A percentile compares a stretch with the other conserved stretches of the same genome.
Conservation (phyloP, 92 coral and sea anemone species). For the Porites lobata region DNA sequence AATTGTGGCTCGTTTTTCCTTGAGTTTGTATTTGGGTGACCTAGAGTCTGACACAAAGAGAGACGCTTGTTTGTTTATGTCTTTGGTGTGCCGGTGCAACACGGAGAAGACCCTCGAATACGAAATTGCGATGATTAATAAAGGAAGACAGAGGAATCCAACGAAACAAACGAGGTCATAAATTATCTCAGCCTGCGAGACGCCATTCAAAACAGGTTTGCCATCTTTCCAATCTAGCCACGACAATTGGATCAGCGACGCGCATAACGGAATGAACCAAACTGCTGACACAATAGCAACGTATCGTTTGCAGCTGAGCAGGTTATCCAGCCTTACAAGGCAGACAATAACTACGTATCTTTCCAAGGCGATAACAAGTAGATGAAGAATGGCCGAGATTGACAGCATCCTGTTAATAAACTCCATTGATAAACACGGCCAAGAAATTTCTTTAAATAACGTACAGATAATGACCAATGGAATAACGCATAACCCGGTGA, state of each 20-base stretch:
- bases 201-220: background rate
- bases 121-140: conserved; percentile 48
- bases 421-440: conserved; percentile 55
- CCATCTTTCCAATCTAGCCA: conserved; percentile 42
- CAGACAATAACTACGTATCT: conserved; percentile 66
- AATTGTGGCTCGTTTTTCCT: conserved; percentile 41
- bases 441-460: background rate
- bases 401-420: conserved; percentile 62
- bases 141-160: conserved; percentile 56
- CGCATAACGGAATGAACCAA: conserved; percentile 55
- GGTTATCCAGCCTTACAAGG: conserved; percentile 14
- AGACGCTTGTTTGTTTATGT: conserved; percentile 36
- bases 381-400: conserved; percentile 74
- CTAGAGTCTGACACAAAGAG: background rate
- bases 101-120: conserved; percentile 68
- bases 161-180: conserved; percentile 60
- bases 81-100: conserved; percentile 46
- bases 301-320: conserved; percentile 31
- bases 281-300: conserved; percentile 33
- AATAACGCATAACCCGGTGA: conserved; percentile 64
- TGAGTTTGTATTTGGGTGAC: conserved; percentile 9
- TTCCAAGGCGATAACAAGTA: conserved; percentile 72
- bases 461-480: conserved; percentile 63
- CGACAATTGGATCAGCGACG: conserved; percentile 58
- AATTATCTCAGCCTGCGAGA: conserved; percentile 29